phyloP scores from a whole-genome alignment of 2,888 invertebrate genomes.

The Chymomyza caudatula region DNA sequence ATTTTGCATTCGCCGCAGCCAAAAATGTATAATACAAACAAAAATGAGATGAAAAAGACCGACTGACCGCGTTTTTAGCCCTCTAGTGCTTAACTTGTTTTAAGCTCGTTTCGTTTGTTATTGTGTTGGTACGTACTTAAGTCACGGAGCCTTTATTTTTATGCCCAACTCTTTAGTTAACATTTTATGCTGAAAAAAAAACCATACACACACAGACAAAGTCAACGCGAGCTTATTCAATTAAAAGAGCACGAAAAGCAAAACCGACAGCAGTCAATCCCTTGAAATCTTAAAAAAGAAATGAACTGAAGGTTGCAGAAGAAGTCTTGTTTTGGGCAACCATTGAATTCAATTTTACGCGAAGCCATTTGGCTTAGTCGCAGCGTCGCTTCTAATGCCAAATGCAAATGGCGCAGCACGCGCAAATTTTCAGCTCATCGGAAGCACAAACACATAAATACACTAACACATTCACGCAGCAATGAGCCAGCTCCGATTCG shows the following conservation, averaged over 20 bases:
- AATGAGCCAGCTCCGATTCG: constrained; percentile 3
- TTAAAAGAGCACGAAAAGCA: constrained; percentile 19
- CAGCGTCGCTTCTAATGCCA: constrained; percentile 7
- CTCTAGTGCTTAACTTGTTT: constrained; percentile 45
- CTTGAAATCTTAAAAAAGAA: not conserved
- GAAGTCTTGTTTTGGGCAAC: constrained; percentile 5
- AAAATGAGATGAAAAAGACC: not conserved
- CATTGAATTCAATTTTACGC: constrained; percentile 35
- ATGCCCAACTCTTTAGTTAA: constrained; percentile 10
- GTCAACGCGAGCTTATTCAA: constrained; percentile 13
- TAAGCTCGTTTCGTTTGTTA: constrained; percentile 41
- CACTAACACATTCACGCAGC: no score
- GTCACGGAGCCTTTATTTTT: constrained; percentile 21
- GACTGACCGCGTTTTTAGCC: constrained; percentile 3
- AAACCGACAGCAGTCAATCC: constrained; percentile 1
- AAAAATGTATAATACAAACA: not conserved
- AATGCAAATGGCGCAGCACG: constrained; percentile 15
- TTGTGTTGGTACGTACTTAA: constrained; percentile 36
- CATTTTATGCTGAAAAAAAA: constrained; percentile 6
- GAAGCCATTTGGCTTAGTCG: constrained; percentile 14
- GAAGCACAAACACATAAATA: not conserved
- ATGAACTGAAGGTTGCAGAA: constrained; percentile 5
- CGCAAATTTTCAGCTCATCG: constrained; percentile 3
- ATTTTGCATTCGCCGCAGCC: constrained; percentile 7
- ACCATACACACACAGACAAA: constrained; percentile 10